phyloP scores from a whole-genome alignment of 2,888 invertebrate genomes.

The Teleogryllus oceanicus region DNA sequence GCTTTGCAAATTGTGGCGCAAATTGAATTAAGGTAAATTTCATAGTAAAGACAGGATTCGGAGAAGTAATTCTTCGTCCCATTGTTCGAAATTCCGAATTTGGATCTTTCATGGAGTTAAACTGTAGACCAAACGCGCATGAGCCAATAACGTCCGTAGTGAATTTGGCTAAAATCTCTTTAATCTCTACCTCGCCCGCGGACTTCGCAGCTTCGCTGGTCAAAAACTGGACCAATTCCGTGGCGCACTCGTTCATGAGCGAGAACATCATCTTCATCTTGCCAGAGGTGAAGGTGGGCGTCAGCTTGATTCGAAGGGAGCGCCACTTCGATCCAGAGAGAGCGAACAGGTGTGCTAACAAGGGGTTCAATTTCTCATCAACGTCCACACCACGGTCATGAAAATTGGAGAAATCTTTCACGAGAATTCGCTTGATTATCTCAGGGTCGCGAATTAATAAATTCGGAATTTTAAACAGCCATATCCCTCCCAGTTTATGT shows the following conservation, averaged over 20 bases:
- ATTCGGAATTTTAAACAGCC: slow-evolving; percentile 50
- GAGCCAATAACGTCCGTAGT: slow-evolving; percentile 51
- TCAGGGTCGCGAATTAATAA: slow-evolving; percentile 61
- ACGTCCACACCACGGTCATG: slow-evolving; percentile 62
- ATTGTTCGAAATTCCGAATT: slow-evolving; percentile 35
- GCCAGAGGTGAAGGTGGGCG: slow-evolving; percentile 64
- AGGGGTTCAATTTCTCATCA: slow-evolving; percentile 61
- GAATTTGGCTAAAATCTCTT: slow-evolving; percentile 43
- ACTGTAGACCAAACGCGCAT: slow-evolving; percentile 50
- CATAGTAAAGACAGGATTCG: neutral
- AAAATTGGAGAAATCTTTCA: slow-evolving; percentile 62
- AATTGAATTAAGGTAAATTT: slow-evolving; percentile 44
- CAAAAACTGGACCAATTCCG: slow-evolving; percentile 52
- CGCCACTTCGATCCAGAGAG: slow-evolving; percentile 61
- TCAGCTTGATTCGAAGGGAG: slow-evolving; percentile 58
- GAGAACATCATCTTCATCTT: slow-evolving; percentile 64
- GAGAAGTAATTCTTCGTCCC: slow-evolving; percentile 40
- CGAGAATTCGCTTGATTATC: slow-evolving; percentile 55
- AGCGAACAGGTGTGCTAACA: slow-evolving; percentile 60
- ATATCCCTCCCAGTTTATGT: slow-evolving; percentile 32
- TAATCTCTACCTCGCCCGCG: slow-evolving; percentile 41
- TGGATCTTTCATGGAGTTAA: slow-evolving; percentile 37
- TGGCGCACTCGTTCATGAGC: slow-evolving; percentile 56
- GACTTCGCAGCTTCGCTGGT: slow-evolving; percentile 43
- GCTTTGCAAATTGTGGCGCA: slow-evolving; percentile 44